phyloP scores from a whole-genome alignment of 2,888 invertebrate genomes.

The Brenthis hecate region DNA sequence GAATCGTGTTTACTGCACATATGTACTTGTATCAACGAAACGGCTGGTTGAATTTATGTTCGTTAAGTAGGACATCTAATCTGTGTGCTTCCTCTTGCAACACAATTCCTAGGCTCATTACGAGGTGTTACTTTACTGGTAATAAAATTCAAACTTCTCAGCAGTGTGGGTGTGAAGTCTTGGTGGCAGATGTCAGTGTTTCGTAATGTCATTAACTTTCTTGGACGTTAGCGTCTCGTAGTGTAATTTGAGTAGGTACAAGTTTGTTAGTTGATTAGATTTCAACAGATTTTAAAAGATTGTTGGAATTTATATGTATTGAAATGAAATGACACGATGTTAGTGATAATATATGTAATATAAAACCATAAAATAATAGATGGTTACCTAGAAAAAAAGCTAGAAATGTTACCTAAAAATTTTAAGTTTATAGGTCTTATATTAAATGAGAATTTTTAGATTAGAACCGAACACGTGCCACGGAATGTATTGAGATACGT shows the following conservation, averaged over 20 bases:
- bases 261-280: constrained; percentile 2
- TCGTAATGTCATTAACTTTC: constrained; percentile 17
- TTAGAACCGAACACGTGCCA: background rate
- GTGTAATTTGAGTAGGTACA: constrained; percentile 4
- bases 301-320: too few relatives aligned
- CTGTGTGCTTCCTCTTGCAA: constrained; percentile 59
- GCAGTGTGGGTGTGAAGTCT: constrained; percentile 23
- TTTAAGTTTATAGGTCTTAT: too few relatives aligned
- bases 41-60: constrained; percentile 40
- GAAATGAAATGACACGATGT: too few relatives aligned
- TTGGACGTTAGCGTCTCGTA: background rate
- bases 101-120: constrained; percentile 45
- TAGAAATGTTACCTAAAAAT: too few relatives aligned
- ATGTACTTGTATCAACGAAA: constrained; percentile 31
- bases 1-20: constrained; percentile 13
- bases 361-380: too few relatives aligned
- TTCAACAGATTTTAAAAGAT: background rate
- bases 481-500: background rate
- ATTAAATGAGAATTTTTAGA: too few relatives aligned
- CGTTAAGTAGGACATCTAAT: constrained; percentile 56
- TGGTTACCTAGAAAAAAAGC: too few relatives aligned
- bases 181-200: constrained; percentile 18
- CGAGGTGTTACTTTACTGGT: constrained; percentile 38
- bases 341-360: too few relatives aligned
- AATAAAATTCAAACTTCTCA: constrained; percentile 29